A percentile compares a stretch with the other conserved stretches of the same genome.
phyloP scores from a whole-genome alignment of 1,140 invertebrate genomes.

The Drosophila virilis region DNA sequence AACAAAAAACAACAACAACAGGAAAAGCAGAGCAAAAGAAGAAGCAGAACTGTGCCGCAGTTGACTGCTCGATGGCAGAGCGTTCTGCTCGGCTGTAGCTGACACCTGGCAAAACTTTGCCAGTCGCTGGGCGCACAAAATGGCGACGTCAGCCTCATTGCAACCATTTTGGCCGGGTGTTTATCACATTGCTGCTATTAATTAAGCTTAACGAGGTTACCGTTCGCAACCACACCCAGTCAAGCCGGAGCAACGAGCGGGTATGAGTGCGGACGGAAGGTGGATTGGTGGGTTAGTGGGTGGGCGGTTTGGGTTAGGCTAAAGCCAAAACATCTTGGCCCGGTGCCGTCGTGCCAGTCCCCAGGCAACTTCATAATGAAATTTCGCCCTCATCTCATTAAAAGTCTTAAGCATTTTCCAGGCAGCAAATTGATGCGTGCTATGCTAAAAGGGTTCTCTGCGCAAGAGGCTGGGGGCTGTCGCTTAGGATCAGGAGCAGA shows the following conservation, averaged over 20 bases:
- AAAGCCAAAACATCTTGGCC: constrained; percentile 51
- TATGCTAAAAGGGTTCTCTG: constrained; percentile 33
- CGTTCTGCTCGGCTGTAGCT: constrained; percentile 58
- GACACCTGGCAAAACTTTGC: constrained; percentile 70
- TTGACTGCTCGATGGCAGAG: constrained; percentile 12
- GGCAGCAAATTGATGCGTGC: constrained; percentile 69
- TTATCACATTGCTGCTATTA: constrained; percentile 84
- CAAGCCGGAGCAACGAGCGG: constrained; percentile 1
- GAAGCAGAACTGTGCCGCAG: constrained; percentile 11
- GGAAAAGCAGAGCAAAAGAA: not conserved
- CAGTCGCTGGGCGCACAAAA: constrained; percentile 52
- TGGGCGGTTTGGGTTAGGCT: not conserved
- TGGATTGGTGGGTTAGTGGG: not conserved
- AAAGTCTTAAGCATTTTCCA: constrained; percentile 74
- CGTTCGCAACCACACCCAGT: constrained; percentile 74
- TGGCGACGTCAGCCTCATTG: constrained; percentile 61
- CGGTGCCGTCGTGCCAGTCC: constrained; percentile 47
- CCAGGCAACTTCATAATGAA: constrained; percentile 81
- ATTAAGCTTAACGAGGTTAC: constrained; percentile 84
- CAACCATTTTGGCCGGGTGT: constrained; percentile 76
- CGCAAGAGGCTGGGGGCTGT: constrained; percentile 1
- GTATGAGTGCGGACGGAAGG: not conserved
- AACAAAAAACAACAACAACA: constrained; percentile 8
- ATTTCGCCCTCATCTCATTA: constrained; percentile 84
- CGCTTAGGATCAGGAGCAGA: constrained; percentile 28